Percentiles rank a stretch among this genome's conserved stretches.
phyloP scores from a whole-genome alignment of 2,888 invertebrate species.

The Drosophila mimica region DNA sequence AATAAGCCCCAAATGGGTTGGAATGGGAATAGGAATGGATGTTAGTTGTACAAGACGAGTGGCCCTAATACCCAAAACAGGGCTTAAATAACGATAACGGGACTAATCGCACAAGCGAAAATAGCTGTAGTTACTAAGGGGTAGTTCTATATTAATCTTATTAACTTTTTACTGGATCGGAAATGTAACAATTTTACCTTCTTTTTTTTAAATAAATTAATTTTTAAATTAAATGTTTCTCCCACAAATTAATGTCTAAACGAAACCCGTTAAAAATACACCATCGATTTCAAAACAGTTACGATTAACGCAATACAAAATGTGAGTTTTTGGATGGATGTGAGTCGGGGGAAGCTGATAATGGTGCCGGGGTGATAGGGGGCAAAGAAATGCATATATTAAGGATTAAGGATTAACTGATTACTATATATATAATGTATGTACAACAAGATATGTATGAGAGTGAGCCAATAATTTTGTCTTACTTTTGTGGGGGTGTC shows the following conservation, averaged over 20 bases:
- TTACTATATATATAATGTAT: slow-evolving; percentile 17
- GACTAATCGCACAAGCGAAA: not conserved
- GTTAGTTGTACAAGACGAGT: not conserved
- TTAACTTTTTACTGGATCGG: not conserved
- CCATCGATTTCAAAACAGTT: slow-evolving; percentile 8
- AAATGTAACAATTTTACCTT: not conserved
- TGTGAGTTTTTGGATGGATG: slow-evolving; percentile 15
- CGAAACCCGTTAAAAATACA: not conserved
- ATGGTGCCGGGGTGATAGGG: slow-evolving; percentile 15
- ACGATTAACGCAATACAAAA: slow-evolving; percentile 18
- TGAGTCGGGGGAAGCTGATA: not conserved
- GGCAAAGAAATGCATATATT: slow-evolving; percentile 23
- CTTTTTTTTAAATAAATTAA: not conserved
- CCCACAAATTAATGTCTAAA: not conserved
- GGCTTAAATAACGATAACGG: not conserved
- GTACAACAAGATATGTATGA: slow-evolving; percentile 34
- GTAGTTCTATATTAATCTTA: not conserved
- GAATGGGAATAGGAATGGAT: not conserved
- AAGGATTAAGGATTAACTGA: slow-evolving; percentile 16
- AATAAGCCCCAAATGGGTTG: not conserved
- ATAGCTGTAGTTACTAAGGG: too few species aligned
- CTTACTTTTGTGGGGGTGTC: slow-evolving; percentile 31
- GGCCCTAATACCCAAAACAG: not conserved
- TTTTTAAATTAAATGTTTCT: not conserved
- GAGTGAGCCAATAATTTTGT: slow-evolving; percentile 37